phyloP scores from a whole-genome alignment of 2,888 invertebrate genomes.

The Agrotis puta region DNA sequence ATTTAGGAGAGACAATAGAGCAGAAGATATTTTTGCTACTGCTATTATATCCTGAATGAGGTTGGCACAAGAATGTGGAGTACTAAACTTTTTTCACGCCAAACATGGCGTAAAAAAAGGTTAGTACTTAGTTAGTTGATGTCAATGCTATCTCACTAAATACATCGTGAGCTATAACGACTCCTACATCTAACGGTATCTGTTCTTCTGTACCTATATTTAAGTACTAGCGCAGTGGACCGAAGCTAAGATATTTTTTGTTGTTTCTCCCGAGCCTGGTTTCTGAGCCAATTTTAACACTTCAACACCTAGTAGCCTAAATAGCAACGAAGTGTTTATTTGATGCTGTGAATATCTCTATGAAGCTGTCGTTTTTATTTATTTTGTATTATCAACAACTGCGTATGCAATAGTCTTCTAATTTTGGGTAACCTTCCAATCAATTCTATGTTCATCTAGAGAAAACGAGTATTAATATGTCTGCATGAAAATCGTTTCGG shows the following conservation, averaged over 20 bases:
- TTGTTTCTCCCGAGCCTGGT: slow-evolving; percentile 54
- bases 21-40: no score
- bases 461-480: background rate
- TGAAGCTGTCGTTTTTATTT: background rate
- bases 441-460: background rate
- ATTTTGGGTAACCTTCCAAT: background rate
- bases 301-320: slow-evolving; percentile 58
- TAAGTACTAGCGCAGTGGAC: slow-evolving; percentile 76
- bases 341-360: slow-evolving; percentile 6
- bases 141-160: background rate
- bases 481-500: background rate
- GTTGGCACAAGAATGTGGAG: no score
- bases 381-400: background rate
- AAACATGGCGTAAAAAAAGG: background rate
- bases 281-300: slow-evolving; percentile 61
- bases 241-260: slow-evolving; percentile 68
- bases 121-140: background rate
- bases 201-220: slow-evolving; percentile 76
- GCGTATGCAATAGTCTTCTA: background rate
- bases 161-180: slow-evolving; percentile 70
- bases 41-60: no score
- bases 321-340: slow-evolving; percentile 43
- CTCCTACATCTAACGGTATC: slow-evolving; percentile 76
- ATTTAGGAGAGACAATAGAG: no score
- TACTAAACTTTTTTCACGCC: no score